A percentile compares a stretch with the other conserved stretches of the same genome.
phyloP scores from a whole-genome alignment of 1,140 invertebrate species.

The Formica exsecta region DNA sequence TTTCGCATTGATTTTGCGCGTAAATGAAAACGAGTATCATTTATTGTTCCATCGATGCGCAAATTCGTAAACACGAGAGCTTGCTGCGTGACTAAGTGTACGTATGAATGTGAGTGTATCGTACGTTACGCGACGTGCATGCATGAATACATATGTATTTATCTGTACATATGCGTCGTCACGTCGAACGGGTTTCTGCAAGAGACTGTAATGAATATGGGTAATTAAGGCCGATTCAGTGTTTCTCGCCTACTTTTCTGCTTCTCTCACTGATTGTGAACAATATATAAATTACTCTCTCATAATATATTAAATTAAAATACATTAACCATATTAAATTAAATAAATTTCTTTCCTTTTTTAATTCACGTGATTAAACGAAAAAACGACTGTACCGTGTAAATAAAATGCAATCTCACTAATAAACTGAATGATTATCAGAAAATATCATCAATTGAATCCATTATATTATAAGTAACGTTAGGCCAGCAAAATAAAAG shows the following conservation, averaged over 20 bases:
- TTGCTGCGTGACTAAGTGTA: conserved; percentile 22
- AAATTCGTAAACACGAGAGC: conserved; percentile 30
- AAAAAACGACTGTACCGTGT: background rate
- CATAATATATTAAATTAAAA: conserved; percentile 21
- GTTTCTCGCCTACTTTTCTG: conserved; percentile 5
- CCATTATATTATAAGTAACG: conserved; percentile 25
- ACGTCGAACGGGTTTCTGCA: conserved; percentile 34
- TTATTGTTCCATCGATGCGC: background rate
- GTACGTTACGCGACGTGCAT: conserved; percentile 7
- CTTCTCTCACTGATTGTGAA: background rate
- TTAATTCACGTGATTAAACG: background rate
- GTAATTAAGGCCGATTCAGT: conserved; percentile 57
- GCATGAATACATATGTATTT: conserved; percentile 17
- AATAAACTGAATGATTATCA: conserved; percentile 9
- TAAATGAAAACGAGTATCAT: background rate
- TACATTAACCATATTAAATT: conserved; percentile 15
- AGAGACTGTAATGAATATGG: conserved; percentile 40
- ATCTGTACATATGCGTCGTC: conserved; percentile 34
- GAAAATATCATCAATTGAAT: conserved; percentile 28
- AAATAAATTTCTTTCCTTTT: conserved; percentile 4
- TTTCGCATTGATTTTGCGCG: no score
- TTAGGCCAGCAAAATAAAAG: conserved; percentile 49
- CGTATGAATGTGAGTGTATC: background rate
- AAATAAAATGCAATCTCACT: conserved; percentile 35
- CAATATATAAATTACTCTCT: background rate